phyloP scores from a whole-genome alignment of 2,888 invertebrate genomes.

The Chymomyza amoena region DNA sequence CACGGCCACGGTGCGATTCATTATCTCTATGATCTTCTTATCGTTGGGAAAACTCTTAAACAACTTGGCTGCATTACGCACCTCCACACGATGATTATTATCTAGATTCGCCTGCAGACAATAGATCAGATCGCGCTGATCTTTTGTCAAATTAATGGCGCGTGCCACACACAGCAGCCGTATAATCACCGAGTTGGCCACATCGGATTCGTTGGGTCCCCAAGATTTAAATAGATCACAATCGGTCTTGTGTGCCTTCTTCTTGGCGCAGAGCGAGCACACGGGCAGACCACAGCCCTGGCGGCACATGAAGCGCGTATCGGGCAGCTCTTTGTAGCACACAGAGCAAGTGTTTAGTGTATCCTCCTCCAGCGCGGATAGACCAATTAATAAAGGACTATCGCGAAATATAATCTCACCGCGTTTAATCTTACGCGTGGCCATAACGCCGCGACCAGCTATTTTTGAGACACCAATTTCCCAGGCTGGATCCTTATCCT shows the following conservation, averaged over 20 bases:
- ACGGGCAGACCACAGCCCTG: constrained; percentile 85
- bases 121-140: constrained; percentile 75
- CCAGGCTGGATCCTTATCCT: constrained; percentile 80
- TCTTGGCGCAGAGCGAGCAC: constrained; percentile 84
- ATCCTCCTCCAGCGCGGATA: constrained; percentile 81
- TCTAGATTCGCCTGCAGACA: constrained; percentile 77
- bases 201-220: constrained; percentile 79
- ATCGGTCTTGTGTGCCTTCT: constrained; percentile 82
- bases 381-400: constrained; percentile 84
- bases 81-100: constrained; percentile 75
- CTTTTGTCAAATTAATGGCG: constrained; percentile 74
- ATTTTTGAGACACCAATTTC: constrained; percentile 81
- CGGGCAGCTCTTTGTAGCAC: constrained; percentile 81
- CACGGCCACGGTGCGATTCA: constrained; percentile 77
- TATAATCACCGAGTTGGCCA: constrained; percentile 75
- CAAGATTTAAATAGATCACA: constrained; percentile 83
- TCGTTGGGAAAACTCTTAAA: constrained; percentile 77
- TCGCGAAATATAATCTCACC: constrained; percentile 88
- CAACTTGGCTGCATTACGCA: constrained; percentile 72
- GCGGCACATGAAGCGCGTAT: constrained; percentile 80
- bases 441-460: constrained; percentile 86
- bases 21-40: constrained; percentile 73
- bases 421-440: constrained; percentile 82
- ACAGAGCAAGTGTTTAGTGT: constrained; percentile 82
- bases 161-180: constrained; percentile 74